Conservation (phyloP, 2,797 vertebrate genomes). For the Trichosurus vulpecula region DNA sequence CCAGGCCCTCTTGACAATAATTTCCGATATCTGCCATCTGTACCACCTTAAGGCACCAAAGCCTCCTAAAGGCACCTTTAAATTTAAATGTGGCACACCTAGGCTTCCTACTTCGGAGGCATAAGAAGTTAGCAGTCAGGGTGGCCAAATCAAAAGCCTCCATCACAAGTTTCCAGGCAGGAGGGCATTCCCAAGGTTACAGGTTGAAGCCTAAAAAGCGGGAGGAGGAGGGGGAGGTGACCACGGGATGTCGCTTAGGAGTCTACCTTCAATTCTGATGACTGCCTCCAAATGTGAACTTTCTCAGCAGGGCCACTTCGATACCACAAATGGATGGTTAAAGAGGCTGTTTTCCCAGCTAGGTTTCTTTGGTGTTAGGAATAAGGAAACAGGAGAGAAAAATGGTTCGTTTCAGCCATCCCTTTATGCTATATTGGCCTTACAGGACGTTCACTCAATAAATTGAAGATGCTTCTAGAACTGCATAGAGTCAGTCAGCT, state of each 20-base stretch:
- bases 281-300: background rate
- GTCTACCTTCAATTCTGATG: too few species aligned
- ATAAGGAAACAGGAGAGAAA: background rate
- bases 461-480: background rate
- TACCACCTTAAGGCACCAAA: background rate
- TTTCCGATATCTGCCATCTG: background rate
- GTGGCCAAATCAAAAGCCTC: background rate
- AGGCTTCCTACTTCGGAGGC: background rate
- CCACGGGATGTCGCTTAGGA: background rate
- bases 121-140: background rate
- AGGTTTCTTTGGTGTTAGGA: background rate
- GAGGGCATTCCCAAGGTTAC: background rate
- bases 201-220: background rate
- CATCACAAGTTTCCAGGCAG: background rate
- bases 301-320: background rate
- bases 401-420: background rate
- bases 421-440: background rate
- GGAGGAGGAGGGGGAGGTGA: background rate
- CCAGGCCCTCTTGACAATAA: background rate
- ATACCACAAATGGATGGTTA: background rate
- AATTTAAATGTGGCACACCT: background rate
- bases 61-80: background rate
- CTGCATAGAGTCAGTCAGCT: background rate
- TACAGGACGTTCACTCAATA: slow-evolving; percentile 18
- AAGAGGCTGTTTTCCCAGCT: background rate